Conservation (phyloP, 2,888 invertebrate species). For the Cephus pulcher region DNA sequence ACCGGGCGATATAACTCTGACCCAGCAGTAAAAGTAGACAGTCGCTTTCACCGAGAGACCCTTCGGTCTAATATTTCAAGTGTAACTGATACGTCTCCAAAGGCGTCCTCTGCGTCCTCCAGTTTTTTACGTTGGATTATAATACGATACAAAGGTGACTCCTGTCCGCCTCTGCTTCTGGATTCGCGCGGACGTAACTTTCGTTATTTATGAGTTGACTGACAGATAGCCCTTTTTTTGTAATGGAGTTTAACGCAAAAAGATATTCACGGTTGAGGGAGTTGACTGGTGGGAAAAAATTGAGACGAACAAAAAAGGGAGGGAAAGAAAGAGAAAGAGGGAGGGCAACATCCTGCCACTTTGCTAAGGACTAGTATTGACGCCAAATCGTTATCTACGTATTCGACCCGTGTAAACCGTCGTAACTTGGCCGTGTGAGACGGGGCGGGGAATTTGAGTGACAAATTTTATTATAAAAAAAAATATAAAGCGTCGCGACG, state of each 20-base stretch:
- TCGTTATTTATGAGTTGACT: constrained; percentile 25
- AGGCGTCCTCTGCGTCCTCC: neutral
- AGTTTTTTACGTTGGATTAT: neutral
- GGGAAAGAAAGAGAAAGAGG: too few relatives aligned
- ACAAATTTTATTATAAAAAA: too few relatives aligned
- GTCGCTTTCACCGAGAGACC: constrained; percentile 8
- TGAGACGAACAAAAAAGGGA: too few relatives aligned
- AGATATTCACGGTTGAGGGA: too few relatives aligned
- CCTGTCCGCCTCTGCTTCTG: neutral
- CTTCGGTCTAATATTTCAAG: constrained; percentile 23
- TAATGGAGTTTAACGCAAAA: constrained; percentile 11
- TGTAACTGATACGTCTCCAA: constrained; percentile 24
- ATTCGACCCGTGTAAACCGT: neutral
- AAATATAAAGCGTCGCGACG: too few relatives aligned
- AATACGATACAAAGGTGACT: neutral
- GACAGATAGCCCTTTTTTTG: constrained; percentile 20
- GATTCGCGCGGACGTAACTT: constrained; percentile 11
- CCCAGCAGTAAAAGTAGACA: neutral
- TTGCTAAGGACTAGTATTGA: too few relatives aligned
- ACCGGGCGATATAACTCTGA: neutral
- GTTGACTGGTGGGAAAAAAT: too few relatives aligned
- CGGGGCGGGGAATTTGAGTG: neutral
- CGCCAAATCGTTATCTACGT: too few relatives aligned
- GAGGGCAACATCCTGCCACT: too few relatives aligned
- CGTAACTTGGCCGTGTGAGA: neutral